Percentiles rank a stretch among this genome's conserved stretches.
These are phyloP conservation scores for Astur gentilis DNA, from an alignment of 2,113 vertebrate species.

Conservation along the genomic window DNA sequence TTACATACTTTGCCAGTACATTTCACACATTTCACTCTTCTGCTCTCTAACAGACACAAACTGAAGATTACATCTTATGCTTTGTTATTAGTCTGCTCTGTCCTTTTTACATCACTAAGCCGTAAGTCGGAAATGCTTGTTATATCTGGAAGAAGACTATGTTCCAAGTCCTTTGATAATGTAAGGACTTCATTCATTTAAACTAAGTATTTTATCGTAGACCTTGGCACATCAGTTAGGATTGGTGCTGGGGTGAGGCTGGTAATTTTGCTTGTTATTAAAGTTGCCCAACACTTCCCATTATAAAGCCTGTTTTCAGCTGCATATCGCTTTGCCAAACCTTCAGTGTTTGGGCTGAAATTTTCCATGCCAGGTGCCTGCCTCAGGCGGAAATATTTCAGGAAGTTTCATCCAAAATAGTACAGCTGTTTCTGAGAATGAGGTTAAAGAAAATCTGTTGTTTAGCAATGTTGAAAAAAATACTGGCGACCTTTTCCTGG, in stretches of 20 bases:
- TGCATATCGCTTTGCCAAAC: neutral
- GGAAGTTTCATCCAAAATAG: constrained; percentile 46
- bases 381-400: constrained; percentile 45
- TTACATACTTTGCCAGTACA: neutral
- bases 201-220: constrained; percentile 30
- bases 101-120: constrained; percentile 63
- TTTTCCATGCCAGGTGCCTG: constrained; percentile 57
- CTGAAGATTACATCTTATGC: constrained; percentile 41
- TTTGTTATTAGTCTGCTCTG: constrained; percentile 48
- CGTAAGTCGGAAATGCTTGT: constrained; percentile 45
- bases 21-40: neutral
- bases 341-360: constrained; percentile 46
- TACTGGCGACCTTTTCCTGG: neutral
- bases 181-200: constrained; percentile 45
- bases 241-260: constrained; percentile 22
- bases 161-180: constrained; percentile 55
- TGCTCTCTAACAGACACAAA: constrained; percentile 40
- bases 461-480: constrained; percentile 29
- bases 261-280: constrained; percentile 29
- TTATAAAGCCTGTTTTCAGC: constrained; percentile 22
- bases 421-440: constrained; percentile 56
- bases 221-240: constrained; percentile 10
- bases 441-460: constrained; percentile 28
- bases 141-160: constrained; percentile 60
- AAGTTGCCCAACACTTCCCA: constrained; percentile 30